Evolutionary conservation across 1,140 invertebrate species (phyloP), one percentile per base, ranked within the genome.

Genomic region (Goniozus legneri): DNA sequence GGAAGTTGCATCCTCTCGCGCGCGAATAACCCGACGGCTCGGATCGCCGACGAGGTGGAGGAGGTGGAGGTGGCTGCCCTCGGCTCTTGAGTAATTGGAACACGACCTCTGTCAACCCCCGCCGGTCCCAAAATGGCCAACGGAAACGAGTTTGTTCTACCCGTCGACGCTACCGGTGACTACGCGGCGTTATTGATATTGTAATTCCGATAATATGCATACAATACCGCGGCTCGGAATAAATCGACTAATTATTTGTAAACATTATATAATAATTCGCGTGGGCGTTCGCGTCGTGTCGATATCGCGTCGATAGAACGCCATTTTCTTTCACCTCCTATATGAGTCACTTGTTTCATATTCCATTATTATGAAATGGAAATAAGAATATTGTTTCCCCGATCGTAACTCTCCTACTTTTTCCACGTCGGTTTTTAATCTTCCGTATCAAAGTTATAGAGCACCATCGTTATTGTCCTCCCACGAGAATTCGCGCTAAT

Each of bases 401-500:
- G n/a, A n/a, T n/a, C n/a, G n/a, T n/a, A n/a, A n/a, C n/a, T n/a
- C n/a, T n/a, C n/a, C n/a, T n/a, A n/a, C n/a, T n/a, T n/a, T n/a
- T n/a, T n/a, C n/a, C n/a, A n/a, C n/a, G n/a, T n/a, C n/a, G n/a
- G n/a, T n/a, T n/a, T n/a, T n/a, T n/a, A n/a, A n/a, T n/a, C n/a
- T n/a, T n/a, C n/a, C n/a, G n/a, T n/a, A n/a, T n/a, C n/a, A n/a
- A n/a, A n/a, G n/a, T n/a, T n/a, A n/a, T n/a, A n/a, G n/a, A n/a
- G n/a, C n/a, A n/a, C n/a, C n/a, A n/a, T n/a, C n/a, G n/a, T 65
- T 59, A 72, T 71, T 71, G 64, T 71, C 64, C 70, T 63, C 67
- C 70, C 60, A 73, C 70, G 60, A 62, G 39, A 56, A 67, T 67
- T 69, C 67, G 67, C 66, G 61, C 63, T 65, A 63, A 65, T 65